These are phyloP conservation scores for Drosophila maculinotata DNA, from an alignment of 2,888 invertebrate species.

Conservation along the genomic window DNA sequence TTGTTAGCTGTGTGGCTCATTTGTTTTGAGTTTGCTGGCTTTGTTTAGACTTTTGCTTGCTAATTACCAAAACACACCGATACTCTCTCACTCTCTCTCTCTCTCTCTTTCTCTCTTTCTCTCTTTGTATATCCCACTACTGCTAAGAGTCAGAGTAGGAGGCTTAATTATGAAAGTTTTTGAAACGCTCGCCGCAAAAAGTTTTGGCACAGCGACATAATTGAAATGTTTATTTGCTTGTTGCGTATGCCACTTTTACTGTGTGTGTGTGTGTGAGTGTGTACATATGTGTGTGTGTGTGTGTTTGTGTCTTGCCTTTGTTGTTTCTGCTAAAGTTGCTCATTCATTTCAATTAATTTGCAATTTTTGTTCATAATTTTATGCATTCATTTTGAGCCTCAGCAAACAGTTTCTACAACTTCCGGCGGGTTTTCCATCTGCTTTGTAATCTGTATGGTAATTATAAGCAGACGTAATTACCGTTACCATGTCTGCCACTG, in stretches of 20 bases:
- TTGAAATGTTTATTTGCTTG: conserved; percentile 68
- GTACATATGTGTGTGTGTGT: conserved; percentile 11
- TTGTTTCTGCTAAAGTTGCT: conserved; percentile 36
- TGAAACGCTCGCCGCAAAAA: conserved; percentile 40
- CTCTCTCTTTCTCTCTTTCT: not conserved
- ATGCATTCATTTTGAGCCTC: conserved; percentile 32
- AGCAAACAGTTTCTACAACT: conserved; percentile 16
- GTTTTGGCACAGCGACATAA: conserved; percentile 60
- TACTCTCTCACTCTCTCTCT: conserved; percentile 2
- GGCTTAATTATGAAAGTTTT: conserved; percentile 69
- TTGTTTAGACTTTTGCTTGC: conserved; percentile 55
- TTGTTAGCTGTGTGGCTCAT: conserved; percentile 55
- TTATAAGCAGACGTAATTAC: conserved; percentile 63
- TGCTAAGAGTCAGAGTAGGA: not conserved
- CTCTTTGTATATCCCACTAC: not conserved
- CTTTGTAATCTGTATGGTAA: conserved; percentile 59
- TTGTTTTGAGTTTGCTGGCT: conserved; percentile 56
- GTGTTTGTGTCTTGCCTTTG: conserved; percentile 10
- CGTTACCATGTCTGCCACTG: not conserved
- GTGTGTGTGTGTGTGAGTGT: conserved; percentile 12
- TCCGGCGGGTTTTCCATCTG: conserved; percentile 24
- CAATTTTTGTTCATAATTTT: conserved; percentile 61
- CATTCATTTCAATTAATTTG: conserved; percentile 71
- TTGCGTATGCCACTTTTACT: not conserved
- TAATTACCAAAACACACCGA: conserved; percentile 63